A percentile compares a stretch with the other conserved stretches of the same genome.
Evolutionary conservation across 2,113 vertebrate genomes (phyloP).

Genomic region (Eublepharis macularius): DNA sequence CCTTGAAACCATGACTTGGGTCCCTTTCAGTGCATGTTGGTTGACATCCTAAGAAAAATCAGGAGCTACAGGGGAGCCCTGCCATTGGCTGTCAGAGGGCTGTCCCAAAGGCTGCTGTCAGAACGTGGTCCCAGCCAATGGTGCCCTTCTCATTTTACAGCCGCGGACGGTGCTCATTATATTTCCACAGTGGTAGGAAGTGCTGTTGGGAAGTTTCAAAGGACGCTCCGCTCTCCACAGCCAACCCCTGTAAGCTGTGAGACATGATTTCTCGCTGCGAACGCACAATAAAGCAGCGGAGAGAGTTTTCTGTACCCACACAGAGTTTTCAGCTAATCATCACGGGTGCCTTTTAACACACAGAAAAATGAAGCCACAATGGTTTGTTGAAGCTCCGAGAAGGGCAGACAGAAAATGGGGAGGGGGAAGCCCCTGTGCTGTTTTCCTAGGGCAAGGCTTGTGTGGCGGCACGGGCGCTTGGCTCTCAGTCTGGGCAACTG

Average conservation of each 20-base stretch:
- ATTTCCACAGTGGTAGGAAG: constrained; percentile 20
- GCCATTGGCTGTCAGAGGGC: too few relatives aligned
- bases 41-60: too few relatives aligned
- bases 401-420: constrained; percentile 1
- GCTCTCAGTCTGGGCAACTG: too few relatives aligned
- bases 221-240: background rate
- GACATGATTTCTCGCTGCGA: constrained; percentile 21
- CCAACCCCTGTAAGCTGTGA: background rate
- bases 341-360: constrained; percentile 5
- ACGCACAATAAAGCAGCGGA: background rate
- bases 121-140: background rate
- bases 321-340: constrained; percentile 15
- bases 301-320: background rate
- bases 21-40: too few relatives aligned
- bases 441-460: too few relatives aligned
- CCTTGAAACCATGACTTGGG: too few relatives aligned
- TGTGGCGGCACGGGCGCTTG: too few relatives aligned
- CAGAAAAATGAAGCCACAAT: constrained; percentile 13
- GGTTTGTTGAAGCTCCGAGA: constrained; percentile 31
- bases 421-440: too few relatives aligned
- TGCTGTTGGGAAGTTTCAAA: constrained; percentile 10
- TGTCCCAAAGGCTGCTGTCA: too few relatives aligned
- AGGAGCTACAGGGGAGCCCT: too few relatives aligned
- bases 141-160: background rate
- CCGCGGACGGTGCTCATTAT: background rate